Evolutionary conservation across 2,888 invertebrate genomes (phyloP), one percentile per base, ranked within the genome.

Genomic region (Hydropsyche betteni): DNA sequence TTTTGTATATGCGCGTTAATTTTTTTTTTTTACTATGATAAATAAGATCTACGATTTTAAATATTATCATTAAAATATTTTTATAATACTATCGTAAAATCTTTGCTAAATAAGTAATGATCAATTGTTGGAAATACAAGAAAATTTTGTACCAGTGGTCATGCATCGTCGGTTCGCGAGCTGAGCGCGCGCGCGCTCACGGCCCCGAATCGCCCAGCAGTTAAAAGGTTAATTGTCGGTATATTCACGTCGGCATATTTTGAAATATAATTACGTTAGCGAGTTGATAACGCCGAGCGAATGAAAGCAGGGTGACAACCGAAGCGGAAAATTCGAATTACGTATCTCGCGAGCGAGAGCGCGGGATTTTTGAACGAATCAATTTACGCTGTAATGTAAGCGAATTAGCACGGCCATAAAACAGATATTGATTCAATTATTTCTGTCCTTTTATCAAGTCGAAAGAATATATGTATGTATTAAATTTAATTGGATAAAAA

Each of bases 141-240:
- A 34, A 44, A n/a, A 36, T 36, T 34, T 14, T 33, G 2, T 10
- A 24, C 16, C 64, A 64, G 34, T 5, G 7, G 55, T 55, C 55
- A 55, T 7, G 14, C 55, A 24, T 7, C 55, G 36, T 12, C 36
- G 64, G 64, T 5, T 64, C 44, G 34, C 64, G 24, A 24, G 24
- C 24, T 24, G 24, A 24, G 24, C 24, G 64, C 33, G 36, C 36
- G 8, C 33, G 36, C 16, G 55, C 14, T 55, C 16, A 14, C 55
- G 34, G 34, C 36, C 6, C 6, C 64, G 64, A 64, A 34, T 64
- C 34, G 64, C 34, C 36, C 64, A 10, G 64, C 64, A 64, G 34
- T 64, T 64, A 64, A 64, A 64, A 64, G 64, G 64, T 64, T 36
- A 64, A 64, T 64, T 64, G 64, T 36, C 36, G 64, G 64, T 36